These are phyloP conservation scores for Subacronicta megacephala DNA, from an alignment of 2,888 invertebrate genomes.

Conservation along the genomic window DNA sequence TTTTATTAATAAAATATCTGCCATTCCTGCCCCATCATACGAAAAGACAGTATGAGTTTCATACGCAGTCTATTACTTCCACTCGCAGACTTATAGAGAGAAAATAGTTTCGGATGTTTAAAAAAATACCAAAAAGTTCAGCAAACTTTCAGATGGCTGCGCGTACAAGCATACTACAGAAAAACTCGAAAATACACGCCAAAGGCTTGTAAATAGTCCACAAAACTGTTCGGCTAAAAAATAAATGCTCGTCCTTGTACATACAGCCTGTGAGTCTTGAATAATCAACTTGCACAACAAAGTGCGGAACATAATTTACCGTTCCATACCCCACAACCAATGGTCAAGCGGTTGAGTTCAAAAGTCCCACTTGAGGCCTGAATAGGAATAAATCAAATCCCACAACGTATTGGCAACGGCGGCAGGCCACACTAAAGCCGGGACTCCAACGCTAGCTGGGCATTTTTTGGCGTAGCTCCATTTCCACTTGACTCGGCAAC, in stretches of 20 bases:
- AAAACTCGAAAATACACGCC: conserved; percentile 5
- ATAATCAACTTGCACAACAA: conserved; percentile 60
- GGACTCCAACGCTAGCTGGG: conserved; percentile 42
- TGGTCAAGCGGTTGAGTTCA: conserved; percentile 69
- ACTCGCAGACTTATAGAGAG: too few species aligned
- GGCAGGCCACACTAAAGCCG: conserved; percentile 47
- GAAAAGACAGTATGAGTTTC: too few species aligned
- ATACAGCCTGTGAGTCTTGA: conserved; percentile 39
- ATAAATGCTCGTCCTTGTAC: conserved; percentile 25
- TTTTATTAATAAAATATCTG: too few species aligned
- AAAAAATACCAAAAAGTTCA: conserved; percentile 4
- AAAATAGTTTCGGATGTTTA: too few species aligned
- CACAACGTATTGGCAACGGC: conserved; percentile 67
- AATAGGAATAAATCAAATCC: conserved; percentile 77
- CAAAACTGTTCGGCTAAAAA: conserved; percentile 38
- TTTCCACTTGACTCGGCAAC: conserved; percentile 42
- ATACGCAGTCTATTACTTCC: too few species aligned
- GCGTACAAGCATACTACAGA: conserved; percentile 8
- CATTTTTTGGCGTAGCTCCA: conserved; percentile 45
- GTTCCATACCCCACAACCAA: conserved; percentile 59
- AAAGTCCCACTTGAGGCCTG: conserved; percentile 72
- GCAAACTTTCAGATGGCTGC: conserved; percentile 2
- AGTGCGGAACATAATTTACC: conserved; percentile 65
- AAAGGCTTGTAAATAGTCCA: conserved; percentile 33
- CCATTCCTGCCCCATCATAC: too few species aligned